Evolutionary conservation across 2,113 vertebrate genomes (phyloP), one percentile per base, ranked within the genome.

Genomic region (Prochilodus magdalenae): DNA sequence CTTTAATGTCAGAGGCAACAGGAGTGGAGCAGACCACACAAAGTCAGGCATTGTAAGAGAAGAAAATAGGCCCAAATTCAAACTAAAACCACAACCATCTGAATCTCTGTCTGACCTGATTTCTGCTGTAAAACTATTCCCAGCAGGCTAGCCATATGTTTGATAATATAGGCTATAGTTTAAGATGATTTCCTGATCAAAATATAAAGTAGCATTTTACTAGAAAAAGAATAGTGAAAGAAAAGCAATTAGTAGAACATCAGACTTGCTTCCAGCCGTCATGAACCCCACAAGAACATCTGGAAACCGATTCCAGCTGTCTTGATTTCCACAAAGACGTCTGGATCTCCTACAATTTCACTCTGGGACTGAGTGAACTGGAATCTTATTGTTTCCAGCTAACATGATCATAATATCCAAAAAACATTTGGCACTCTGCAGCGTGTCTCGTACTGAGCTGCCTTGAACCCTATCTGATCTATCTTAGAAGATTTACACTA

Each of bases 71-170:
- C 8, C 40, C 40, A 44, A 44, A 44, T 47, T 74, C 59, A 13
- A 30, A 26, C 67, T 29, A 6, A 80, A 73, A 70, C 40, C 40
- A 18, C 30, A 80, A 30, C 47, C 78, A 62, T 53, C 47, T 3
- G 29, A 73, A 57, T 30, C 44, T 78, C 24, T 73, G 44, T 81
- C 79, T 81, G 79, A 81, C 79, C 70, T 65, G 59, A 66, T 65
- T 81, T 81, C 72, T 67, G 36, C 60, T 62, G 27, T 63, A 49
- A 71, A 63, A 81, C 65, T 59, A 65, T 69, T 65, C 27, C 62
- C 16, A 16, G 33, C 26, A 65, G 24, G 26, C 29, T 30, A 6
- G 6, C 62, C 14, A 65, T 30, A 65, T 65, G 14, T 33, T 65
- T 16, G 29, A 29, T 29, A 65, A 7, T 30, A 65, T 30, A 30